phyloP scores from a whole-genome alignment of 64 coral and sea anemone species.

The Exaiptasia diaphana region DNA sequence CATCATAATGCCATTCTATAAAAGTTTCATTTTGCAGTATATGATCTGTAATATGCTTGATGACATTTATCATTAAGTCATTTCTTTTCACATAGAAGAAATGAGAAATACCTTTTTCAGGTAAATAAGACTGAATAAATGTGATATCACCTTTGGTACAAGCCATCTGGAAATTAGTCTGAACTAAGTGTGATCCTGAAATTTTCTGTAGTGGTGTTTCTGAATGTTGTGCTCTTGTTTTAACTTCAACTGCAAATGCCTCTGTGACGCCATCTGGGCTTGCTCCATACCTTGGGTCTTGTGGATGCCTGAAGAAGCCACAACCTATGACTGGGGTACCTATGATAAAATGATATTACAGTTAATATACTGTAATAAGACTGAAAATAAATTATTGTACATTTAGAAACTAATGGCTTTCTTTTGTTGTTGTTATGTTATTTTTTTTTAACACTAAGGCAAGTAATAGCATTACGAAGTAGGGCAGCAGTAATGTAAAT shows the following conservation, averaged over 20 bases:
- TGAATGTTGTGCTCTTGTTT: slow-evolving; percentile 28
- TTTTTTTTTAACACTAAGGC: too few species aligned
- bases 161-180: slow-evolving; percentile 46
- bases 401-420: too few species aligned
- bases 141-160: slow-evolving; percentile 12
- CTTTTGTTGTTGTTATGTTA: too few species aligned
- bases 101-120: slow-evolving; percentile 40
- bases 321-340: slow-evolving; percentile 20
- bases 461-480: too few species aligned
- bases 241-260: slow-evolving; percentile 27
- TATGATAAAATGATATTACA: too few species aligned
- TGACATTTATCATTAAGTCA: slow-evolving; percentile 42
- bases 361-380: too few species aligned
- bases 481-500: too few species aligned
- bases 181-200: slow-evolving; percentile 27
- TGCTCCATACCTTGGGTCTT: slow-evolving; percentile 35
- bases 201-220: slow-evolving; percentile 7
- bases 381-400: too few species aligned
- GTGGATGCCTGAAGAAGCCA: slow-evolving; percentile 53
- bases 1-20: slow-evolving; percentile 31
- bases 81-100: slow-evolving; percentile 41
- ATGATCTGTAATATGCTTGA: slow-evolving; percentile 31
- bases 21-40: slow-evolving; percentile 10
- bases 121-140: slow-evolving; percentile 50
- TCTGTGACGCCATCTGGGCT: slow-evolving; percentile 40